Percentiles rank a stretch among this genome's conserved stretches.
phyloP scores from a whole-genome alignment of 37 sponge, comb jelly and placozoan genomes.

The Diacarnus erythraeanus region DNA sequence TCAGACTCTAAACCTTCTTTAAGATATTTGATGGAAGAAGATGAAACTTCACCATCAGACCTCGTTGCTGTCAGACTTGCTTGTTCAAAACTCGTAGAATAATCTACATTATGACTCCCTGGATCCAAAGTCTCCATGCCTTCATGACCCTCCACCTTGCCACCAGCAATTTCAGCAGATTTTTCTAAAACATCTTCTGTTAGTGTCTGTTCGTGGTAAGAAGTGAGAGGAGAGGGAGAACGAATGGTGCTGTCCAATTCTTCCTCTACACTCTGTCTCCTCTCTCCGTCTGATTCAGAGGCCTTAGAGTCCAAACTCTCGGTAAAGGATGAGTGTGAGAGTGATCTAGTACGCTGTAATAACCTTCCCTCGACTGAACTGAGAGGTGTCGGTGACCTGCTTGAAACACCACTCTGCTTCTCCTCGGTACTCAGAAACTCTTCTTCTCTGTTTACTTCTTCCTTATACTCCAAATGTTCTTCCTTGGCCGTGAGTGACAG shows the following conservation, averaged over 20 bases:
- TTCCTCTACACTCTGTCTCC: conserved; percentile 7
- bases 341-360: no score
- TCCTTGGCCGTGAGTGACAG: not conserved
- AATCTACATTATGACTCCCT: not conserved
- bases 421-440: not conserved
- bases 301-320: conserved; percentile 1
- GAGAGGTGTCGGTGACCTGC: not conserved
- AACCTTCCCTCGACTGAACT: not conserved
- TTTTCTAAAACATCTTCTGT: not conserved
- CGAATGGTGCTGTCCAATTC: no score
- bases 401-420: not conserved
- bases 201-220: not conserved
- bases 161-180: not conserved
- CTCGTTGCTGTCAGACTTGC: not conserved
- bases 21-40: not conserved
- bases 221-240: not conserved
- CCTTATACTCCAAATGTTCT: no score
- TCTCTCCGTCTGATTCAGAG: not conserved
- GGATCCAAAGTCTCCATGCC: not conserved
- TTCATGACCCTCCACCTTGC: not conserved
- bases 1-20: not conserved
- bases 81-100: not conserved
- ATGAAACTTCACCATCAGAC: no score
- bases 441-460: conserved; percentile 1
- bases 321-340: not conserved